Evolutionary conservation across 2,113 vertebrate genomes (phyloP).

Genomic region (Aldabrachelys gigantea): DNA sequence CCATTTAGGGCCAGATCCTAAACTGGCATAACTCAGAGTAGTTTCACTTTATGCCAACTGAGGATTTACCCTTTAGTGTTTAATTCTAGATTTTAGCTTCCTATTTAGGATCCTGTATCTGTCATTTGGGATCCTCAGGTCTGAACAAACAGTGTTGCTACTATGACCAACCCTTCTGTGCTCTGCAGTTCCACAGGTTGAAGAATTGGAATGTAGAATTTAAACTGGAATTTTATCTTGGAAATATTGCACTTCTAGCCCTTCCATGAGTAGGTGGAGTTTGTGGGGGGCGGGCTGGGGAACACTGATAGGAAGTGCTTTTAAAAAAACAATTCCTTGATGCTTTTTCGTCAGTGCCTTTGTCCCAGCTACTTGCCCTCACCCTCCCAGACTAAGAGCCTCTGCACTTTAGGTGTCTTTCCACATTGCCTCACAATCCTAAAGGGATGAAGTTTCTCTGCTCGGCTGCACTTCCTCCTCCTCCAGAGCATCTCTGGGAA

Average conservation of each 20-base stretch:
- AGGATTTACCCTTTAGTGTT: fast-evolving
- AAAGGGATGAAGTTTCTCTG: background rate
- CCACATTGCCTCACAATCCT: fast-evolving
- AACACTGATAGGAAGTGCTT: fast-evolving
- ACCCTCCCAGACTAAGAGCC: background rate
- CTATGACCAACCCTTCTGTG: background rate
- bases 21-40: fast-evolving
- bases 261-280: fast-evolving
- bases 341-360: fast-evolving
- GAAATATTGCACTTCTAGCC: background rate
- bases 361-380: background rate
- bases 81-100: background rate
- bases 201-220: background rate
- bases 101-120: background rate
- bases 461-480: fast-evolving
- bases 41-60: fast-evolving
- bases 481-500: background rate
- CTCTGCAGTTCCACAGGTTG: background rate
- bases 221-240: background rate
- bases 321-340: background rate
- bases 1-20: background rate
- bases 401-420: background rate
- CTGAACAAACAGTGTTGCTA: background rate
- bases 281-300: fast-evolving
- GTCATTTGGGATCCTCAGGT: background rate